A percentile compares a stretch with the other conserved stretches of the same genome.
Evolutionary conservation across 2,888 invertebrate genomes (phyloP).

Genomic region (Coronaproctus castanopsis): DNA sequence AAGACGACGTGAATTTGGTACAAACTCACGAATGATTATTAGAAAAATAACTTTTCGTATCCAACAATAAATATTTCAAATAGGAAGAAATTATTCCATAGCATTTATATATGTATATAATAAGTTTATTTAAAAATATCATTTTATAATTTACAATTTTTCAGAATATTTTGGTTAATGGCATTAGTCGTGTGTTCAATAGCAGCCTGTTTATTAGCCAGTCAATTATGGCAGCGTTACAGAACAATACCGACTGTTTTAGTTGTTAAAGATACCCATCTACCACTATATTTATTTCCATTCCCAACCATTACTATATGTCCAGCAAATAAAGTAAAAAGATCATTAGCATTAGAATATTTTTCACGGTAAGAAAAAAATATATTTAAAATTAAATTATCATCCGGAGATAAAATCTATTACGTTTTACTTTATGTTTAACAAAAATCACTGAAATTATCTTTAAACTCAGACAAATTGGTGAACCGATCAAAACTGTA

Average conservation of each 20-base stretch:
- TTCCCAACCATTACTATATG: slow-evolving; percentile 21
- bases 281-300: slow-evolving; percentile 19
- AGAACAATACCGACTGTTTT: slow-evolving; percentile 17
- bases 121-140: not conserved
- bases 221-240: slow-evolving; percentile 16
- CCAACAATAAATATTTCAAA: too few relatives aligned
- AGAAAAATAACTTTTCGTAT: too few relatives aligned
- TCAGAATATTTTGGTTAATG: slow-evolving; percentile 17
- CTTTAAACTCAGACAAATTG: too few relatives aligned
- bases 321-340: slow-evolving; percentile 17
- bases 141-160: slow-evolving; percentile 3
- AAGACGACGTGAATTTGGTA: too few relatives aligned
- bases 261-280: slow-evolving; percentile 20
- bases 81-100: too few relatives aligned
- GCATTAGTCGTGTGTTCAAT: slow-evolving; percentile 16
- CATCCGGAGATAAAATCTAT: too few relatives aligned
- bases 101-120: too few relatives aligned
- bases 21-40: too few relatives aligned
- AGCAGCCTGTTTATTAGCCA: slow-evolving; percentile 15
- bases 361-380: slow-evolving; percentile 14
- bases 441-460: too few relatives aligned
- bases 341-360: slow-evolving; percentile 15
- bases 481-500: too few relatives aligned
- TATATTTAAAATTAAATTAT: not conserved
- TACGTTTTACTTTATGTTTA: too few relatives aligned